Evolutionary conservation across 2,797 vertebrate species (phyloP), one percentile per base, ranked within the genome.

Genomic region (Tragopan temminckii): DNA sequence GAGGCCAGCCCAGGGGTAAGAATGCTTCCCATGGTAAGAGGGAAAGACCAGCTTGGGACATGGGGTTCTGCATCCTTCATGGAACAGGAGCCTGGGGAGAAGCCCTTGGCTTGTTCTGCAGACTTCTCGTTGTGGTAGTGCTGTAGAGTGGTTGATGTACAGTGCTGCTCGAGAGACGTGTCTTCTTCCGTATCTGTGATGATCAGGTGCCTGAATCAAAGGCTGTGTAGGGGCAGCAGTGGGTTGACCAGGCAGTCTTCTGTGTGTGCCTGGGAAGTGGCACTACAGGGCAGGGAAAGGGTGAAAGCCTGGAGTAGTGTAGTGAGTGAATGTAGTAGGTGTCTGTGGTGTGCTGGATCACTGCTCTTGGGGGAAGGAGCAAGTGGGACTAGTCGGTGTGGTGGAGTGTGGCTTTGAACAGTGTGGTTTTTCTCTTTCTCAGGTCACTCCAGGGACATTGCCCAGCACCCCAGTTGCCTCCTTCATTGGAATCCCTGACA

Each of bases 401-500:
- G 80, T 96, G 88, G 94, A 96, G 93, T 91, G 94, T 96, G 95
- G 92, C 95, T 96, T 95, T 97, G 96, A 97, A 97, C 96, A 91
- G 94, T 97, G 95, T 97, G 62, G 97, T 98, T 98, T 98, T 98
- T 98, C 97, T 97, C 96, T 97, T 98, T 97, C 97, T 97, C 97
- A 98, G 98, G 98, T 98, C 95, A 94, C 97, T 98, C 97, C 97
- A 94, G 97, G 97, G 96, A 97, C 97, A 96, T 96, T 97, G 97
- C 95, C 97, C 98, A 98, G 98, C 96, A 98, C 98, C 97, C 98
- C 98, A 96, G 93, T 99, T 98, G 97, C 98, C 96, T 98, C 98
- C 97, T 98, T 99, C 97, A 98, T 98, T 98, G 99, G 99, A 97
- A 98, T 98, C 89, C 97, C 98, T 98, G 99, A 99, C 97, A 98